phyloP scores from a whole-genome alignment of 2,113 vertebrate genomes.

The Hippocampus guttulatus region DNA sequence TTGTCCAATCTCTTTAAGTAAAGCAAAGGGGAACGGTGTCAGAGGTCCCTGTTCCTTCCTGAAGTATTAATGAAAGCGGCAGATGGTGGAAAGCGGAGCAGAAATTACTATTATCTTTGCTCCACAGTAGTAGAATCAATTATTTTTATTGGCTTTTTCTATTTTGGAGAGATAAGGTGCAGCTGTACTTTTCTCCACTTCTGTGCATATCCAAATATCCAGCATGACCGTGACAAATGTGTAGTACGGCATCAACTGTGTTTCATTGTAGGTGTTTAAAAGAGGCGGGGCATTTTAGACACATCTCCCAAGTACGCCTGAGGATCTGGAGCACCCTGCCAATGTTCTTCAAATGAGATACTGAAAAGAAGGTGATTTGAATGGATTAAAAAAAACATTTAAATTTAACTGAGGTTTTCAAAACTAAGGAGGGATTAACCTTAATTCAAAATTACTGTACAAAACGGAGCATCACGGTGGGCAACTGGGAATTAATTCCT shows the following conservation, averaged over 20 bases:
- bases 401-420: not conserved
- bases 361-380: not conserved
- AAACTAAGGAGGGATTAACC: not conserved
- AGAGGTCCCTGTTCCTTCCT: slow-evolving; percentile 31
- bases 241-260: not conserved
- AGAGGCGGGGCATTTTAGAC: not conserved
- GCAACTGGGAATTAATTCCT: not conserved
- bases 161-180: not conserved
- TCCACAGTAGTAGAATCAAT: slow-evolving; percentile 14
- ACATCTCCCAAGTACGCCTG: not conserved
- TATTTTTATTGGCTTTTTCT: not conserved
- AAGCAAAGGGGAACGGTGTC: slow-evolving; percentile 25
- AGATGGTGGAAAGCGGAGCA: slow-evolving; percentile 22
- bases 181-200: not conserved
- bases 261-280: not conserved
- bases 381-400: not conserved
- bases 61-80: slow-evolving; percentile 47
- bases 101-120: slow-evolving; percentile 18
- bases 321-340: not conserved
- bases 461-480: not conserved
- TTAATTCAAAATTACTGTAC: not conserved
- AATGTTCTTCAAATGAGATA: not conserved
- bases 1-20: slow-evolving; percentile 10
- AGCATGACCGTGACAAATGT: not conserved
- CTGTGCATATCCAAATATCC: not conserved